Conservation (phyloP, 2,888 invertebrate genomes). For the Agonopterix alstromeriana region DNA sequence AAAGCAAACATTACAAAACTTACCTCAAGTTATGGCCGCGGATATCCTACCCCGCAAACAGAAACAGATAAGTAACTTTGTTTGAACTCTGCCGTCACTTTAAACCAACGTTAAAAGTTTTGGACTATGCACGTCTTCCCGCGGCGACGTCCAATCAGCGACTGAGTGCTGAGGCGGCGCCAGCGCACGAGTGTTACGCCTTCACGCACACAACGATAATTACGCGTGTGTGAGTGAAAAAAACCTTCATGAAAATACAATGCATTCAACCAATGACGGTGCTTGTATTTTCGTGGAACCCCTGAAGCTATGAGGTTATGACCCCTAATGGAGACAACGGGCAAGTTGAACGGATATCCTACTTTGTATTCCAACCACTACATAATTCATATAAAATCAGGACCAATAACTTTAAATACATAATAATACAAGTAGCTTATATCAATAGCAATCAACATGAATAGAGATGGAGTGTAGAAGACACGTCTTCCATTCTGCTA, state of each 20-base stretch:
- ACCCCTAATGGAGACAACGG: too few relatives aligned
- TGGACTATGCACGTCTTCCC: conserved; percentile 30
- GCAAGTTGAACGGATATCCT: too few relatives aligned
- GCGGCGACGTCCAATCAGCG: conserved; percentile 34
- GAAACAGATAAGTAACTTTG: conserved; percentile 54
- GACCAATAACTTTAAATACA: too few relatives aligned
- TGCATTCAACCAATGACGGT: conserved; percentile 27
- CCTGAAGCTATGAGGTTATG: too few relatives aligned
- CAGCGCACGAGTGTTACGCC: conserved; percentile 46
- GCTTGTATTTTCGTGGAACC: conserved; percentile 1
- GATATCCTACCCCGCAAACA: conserved; percentile 59
- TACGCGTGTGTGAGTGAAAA: conserved; percentile 19
- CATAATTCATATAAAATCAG: too few relatives aligned
- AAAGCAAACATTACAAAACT: conserved; percentile 38
- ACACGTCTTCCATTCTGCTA: too few relatives aligned
- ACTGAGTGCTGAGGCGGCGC: conserved; percentile 61
- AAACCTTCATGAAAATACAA: conserved; percentile 66
- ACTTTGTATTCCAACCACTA: too few relatives aligned
- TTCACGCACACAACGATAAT: conserved; percentile 38
- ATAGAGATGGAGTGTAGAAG: too few relatives aligned
- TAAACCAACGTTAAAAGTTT: conserved; percentile 17
- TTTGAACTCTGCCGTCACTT: conserved; percentile 54
- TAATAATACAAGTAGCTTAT: too few relatives aligned
- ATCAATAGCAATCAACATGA: too few relatives aligned
- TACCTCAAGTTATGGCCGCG: conserved; percentile 27